Percentiles rank a stretch among this genome's conserved stretches.
Conservation (phyloP, 2,888 invertebrate species). For the Lycaena phlaeas region DNA sequence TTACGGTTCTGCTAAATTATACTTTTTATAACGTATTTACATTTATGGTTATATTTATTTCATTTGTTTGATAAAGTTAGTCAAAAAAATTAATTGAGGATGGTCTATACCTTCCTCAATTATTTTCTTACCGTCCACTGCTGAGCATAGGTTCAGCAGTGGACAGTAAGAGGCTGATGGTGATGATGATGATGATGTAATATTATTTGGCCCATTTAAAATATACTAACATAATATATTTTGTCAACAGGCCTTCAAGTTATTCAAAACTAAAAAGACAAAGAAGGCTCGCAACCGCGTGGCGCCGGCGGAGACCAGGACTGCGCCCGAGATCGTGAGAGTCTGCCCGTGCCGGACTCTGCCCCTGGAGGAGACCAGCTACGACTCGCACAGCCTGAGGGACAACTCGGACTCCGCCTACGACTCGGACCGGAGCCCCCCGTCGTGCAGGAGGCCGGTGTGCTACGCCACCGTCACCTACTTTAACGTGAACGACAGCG, state of each 20-base stretch:
- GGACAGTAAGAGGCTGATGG: too few relatives aligned
- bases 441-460: conserved; percentile 32
- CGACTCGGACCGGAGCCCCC: conserved; percentile 52
- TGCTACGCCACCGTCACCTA: conserved; percentile 61
- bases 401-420: conserved; percentile 59
- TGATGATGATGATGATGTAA: too few relatives aligned
- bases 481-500: conserved; percentile 59
- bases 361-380: conserved; percentile 43
- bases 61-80: too few relatives aligned
- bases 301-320: conserved; percentile 49
- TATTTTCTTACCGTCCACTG: too few relatives aligned
- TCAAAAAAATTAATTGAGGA: too few relatives aligned
- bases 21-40: too few relatives aligned
- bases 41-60: too few relatives aligned
- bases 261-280: conserved; percentile 52
- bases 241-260: conserved; percentile 58
- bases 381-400: conserved; percentile 31
- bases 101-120: too few relatives aligned
- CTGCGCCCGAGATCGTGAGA: conserved; percentile 46
- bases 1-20: too few relatives aligned
- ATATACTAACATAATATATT: not conserved
- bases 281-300: conserved; percentile 52
- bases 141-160: too few relatives aligned
- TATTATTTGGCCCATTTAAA: too few relatives aligned
- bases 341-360: conserved; percentile 53